Conservation (phyloP, 2,113 vertebrate species). For the Osmerus mordax region DNA sequence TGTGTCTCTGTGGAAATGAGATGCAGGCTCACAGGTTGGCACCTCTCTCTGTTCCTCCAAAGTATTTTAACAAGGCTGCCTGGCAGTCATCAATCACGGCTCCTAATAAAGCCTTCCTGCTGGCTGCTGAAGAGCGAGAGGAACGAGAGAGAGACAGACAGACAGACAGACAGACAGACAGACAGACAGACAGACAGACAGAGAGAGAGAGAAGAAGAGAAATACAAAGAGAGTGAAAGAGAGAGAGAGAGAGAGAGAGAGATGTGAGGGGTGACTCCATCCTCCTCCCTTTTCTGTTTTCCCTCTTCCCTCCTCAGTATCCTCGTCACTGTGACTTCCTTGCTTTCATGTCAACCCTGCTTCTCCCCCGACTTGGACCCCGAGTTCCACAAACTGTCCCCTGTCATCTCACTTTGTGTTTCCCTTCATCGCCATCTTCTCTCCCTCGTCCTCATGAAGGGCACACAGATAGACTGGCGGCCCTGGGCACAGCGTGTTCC, state of each 20-base stretch:
- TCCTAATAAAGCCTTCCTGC: conserved; percentile 11
- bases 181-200: background rate
- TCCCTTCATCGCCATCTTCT: no score
- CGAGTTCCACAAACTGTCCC: no score
- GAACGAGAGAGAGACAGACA: background rate
- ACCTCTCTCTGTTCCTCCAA: conserved; percentile 31
- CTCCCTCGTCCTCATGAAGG: no score
- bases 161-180: background rate
- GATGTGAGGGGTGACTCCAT: background rate
- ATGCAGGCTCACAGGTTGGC: conserved; percentile 48
- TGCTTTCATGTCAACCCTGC: no score
- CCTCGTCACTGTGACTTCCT: no score
- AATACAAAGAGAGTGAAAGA: background rate
- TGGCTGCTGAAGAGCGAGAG: background rate
- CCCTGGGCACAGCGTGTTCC: background rate
- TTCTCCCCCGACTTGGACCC: no score
- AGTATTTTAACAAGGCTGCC: conserved; percentile 59
- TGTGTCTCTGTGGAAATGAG: conserved; percentile 34
- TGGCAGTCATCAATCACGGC: conserved; percentile 23
- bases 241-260: background rate
- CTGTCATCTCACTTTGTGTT: no score
- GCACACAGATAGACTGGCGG: background rate
- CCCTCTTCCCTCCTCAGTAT: no score
- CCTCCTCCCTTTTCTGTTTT: no score
- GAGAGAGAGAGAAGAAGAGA: background rate